Percentiles rank a stretch among this genome's conserved stretches.
These are phyloP conservation scores for Thymelicus lineola DNA, from an alignment of 2,888 invertebrate genomes.

Conservation along the genomic window DNA sequence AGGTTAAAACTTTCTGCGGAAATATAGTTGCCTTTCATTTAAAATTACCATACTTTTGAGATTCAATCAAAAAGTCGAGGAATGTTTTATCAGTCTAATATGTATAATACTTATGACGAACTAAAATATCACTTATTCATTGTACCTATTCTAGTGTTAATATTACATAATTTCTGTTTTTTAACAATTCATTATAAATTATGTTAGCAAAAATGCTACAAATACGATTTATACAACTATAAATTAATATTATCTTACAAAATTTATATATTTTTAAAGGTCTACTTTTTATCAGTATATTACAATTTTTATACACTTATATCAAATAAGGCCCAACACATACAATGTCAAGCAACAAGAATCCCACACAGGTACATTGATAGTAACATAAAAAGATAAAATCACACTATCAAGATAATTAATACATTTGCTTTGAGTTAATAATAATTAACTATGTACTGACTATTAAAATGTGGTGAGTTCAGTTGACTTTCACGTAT, in stretches of 20 bases:
- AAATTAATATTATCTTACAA: not conserved
- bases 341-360: too few species aligned
- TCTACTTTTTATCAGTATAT: too few species aligned
- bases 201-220: not conserved
- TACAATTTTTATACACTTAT: too few species aligned
- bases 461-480: too few species aligned
- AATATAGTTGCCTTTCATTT: slow-evolving; percentile 4
- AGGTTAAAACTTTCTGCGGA: slow-evolving; percentile 7
- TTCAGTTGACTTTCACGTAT: too few species aligned
- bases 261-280: too few species aligned
- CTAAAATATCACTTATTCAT: not conserved
- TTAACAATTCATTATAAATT: not conserved
- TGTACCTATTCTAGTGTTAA: not conserved
- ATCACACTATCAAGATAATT: too few species aligned
- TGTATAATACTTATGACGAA: not conserved
- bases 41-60: slow-evolving; percentile 40
- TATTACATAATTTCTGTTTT: not conserved
- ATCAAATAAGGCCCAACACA: too few species aligned
- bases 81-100: slow-evolving; percentile 53
- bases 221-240: not conserved
- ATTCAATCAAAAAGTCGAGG: slow-evolving; percentile 46
- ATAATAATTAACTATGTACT: too few species aligned
- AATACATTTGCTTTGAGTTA: too few species aligned
- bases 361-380: too few species aligned
- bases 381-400: too few species aligned